Conservation (phyloP, 2,888 invertebrate genomes). For the Pandemis heparana region DNA sequence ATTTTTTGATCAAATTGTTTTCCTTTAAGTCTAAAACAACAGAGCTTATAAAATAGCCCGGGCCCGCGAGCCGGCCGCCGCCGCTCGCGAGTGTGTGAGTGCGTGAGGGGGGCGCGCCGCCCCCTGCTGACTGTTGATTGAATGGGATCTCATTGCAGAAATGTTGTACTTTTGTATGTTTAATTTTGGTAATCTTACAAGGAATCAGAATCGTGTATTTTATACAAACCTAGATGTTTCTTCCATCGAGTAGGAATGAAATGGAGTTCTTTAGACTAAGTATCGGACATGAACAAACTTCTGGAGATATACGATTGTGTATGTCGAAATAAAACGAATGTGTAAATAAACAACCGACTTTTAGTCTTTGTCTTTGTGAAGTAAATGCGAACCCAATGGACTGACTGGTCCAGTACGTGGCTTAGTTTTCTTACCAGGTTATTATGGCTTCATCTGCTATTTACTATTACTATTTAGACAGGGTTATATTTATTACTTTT, state of each 20-base stretch:
- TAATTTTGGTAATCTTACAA: slow-evolving; percentile 71
- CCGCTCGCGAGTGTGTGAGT: slow-evolving; percentile 49
- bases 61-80: slow-evolving; percentile 54
- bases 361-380: slow-evolving; percentile 35
- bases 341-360: slow-evolving; percentile 74
- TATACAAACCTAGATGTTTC: slow-evolving; percentile 78
- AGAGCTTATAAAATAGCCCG: slow-evolving; percentile 56
- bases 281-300: slow-evolving; percentile 82
- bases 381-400: neutral
- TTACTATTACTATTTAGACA: neutral
- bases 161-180: slow-evolving; percentile 80
- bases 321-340: slow-evolving; percentile 80
- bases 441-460: neutral
- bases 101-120: slow-evolving; percentile 35
- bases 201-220: slow-evolving; percentile 83
- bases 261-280: slow-evolving; percentile 73
- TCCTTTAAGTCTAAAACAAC: slow-evolving; percentile 66
- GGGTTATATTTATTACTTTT: too few species aligned
- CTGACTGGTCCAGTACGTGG: neutral
- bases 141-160: slow-evolving; percentile 81
- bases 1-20: slow-evolving; percentile 63
- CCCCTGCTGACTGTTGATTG: slow-evolving; percentile 63
- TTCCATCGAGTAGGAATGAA: slow-evolving; percentile 80
- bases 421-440: neutral
- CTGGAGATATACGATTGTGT: slow-evolving; percentile 79